Evolutionary conservation across 2,797 vertebrate genomes (phyloP).

Genomic region (Alectoris magna): DNA sequence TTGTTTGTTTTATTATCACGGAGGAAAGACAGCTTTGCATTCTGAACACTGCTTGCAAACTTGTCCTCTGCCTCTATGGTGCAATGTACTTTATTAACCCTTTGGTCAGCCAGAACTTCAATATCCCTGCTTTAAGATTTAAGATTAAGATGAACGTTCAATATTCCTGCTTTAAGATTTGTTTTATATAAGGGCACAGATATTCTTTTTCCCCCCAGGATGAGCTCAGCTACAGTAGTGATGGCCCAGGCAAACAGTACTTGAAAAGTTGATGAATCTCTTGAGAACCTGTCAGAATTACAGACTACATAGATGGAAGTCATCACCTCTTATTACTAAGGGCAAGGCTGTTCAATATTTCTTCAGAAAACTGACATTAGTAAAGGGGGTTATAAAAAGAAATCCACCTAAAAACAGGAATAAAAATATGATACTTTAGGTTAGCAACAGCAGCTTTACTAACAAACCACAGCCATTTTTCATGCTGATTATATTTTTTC

Average conservation of each 20-base stretch:
- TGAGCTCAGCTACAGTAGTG: neutral
- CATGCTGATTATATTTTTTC: neutral
- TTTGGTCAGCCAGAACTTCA: neutral
- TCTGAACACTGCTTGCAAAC: neutral
- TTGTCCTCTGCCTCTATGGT: neutral
- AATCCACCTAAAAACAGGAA: neutral
- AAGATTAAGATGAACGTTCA: neutral
- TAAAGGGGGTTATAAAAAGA: neutral
- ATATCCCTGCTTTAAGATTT: neutral
- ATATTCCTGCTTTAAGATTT: neutral
- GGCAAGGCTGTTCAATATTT: neutral
- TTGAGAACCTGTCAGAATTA: neutral
- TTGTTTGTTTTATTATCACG: neutral
- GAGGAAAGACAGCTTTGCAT: neutral
- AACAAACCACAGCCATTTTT: neutral
- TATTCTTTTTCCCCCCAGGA: neutral
- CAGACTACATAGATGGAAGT: neutral
- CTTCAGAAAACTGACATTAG: neutral
- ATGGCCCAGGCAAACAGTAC: neutral
- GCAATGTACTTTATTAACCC: neutral
- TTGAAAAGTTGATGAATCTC: constrained; percentile 1
- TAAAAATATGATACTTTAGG: neutral
- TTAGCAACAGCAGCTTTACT: neutral
- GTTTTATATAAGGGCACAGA: neutral
- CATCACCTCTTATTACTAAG: neutral